Conservation (phyloP, 2,888 invertebrate genomes). For the Heliconius cydno region DNA sequence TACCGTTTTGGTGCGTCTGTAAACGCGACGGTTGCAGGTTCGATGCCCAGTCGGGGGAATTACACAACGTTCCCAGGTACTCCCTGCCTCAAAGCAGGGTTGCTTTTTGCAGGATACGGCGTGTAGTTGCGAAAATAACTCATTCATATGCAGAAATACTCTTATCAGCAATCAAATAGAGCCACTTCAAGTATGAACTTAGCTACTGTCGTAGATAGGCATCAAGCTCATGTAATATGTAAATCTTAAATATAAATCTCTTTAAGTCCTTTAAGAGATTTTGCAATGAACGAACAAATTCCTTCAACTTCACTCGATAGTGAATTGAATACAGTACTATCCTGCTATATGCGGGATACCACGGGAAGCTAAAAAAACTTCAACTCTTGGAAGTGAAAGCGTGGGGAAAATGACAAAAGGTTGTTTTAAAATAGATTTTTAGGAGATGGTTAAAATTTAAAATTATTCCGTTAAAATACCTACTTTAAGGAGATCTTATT, state of each 20-base stretch:
- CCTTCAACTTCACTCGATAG: background rate
- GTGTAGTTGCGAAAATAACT: background rate
- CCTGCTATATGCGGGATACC: background rate
- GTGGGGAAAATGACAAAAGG: no score
- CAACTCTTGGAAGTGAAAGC: background rate
- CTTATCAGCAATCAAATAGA: conserved; percentile 2
- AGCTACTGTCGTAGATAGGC: background rate
- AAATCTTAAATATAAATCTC: conserved; percentile 10
- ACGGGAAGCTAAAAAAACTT: background rate
- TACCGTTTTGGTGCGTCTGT: no score
- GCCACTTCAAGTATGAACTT: background rate
- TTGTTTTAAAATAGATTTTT: no score
- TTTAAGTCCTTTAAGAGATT: background rate
- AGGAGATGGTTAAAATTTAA: no score
- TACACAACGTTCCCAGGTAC: no score
- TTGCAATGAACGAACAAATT: background rate
- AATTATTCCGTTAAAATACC: no score
- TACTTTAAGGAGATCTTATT: no score
- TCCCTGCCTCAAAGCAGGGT: no score
- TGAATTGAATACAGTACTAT: background rate
- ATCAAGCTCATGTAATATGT: background rate
- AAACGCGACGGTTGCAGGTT: no score
- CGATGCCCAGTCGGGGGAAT: no score
- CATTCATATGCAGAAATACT: background rate
- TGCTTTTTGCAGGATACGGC: background rate